A percentile compares a stretch with the other conserved stretches of the same genome.
Evolutionary conservation across 2,797 vertebrate species (phyloP).

Genomic region (Odontamblyopus lacepedii): DNA sequence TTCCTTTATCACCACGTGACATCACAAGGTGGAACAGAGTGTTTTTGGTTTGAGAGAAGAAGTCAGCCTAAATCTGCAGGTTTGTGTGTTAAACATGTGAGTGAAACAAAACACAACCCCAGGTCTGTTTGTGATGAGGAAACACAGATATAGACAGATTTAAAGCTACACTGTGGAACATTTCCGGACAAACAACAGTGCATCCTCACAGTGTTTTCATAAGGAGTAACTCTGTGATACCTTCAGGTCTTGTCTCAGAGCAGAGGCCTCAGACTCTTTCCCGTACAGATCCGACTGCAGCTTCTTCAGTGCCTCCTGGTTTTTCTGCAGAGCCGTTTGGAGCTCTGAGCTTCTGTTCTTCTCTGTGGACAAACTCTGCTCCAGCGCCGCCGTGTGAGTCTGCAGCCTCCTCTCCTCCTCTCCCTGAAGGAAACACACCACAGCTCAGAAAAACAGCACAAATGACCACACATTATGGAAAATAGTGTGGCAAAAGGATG

Average conservation of each 20-base stretch:
- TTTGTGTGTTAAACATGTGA: too few species aligned
- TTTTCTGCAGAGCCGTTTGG: conserved; percentile 77
- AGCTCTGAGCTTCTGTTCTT: conserved; percentile 77
- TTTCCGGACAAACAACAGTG: too few species aligned
- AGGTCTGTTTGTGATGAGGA: too few species aligned
- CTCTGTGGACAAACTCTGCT: conserved; percentile 80
- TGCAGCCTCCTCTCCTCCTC: conserved; percentile 84
- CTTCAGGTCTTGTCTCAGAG: conserved; percentile 92
- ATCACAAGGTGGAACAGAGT: too few species aligned
- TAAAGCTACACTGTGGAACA: too few species aligned
- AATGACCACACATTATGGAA: not conserved
- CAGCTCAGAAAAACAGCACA: not conserved
- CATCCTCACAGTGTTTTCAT: too few species aligned
- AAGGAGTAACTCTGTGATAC: conserved; percentile 59
- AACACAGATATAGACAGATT: too few species aligned
- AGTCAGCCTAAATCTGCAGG: too few species aligned
- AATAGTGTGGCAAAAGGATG: too few species aligned
- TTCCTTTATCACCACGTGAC: too few species aligned
- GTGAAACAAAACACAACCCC: too few species aligned
- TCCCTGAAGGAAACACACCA: conserved; percentile 66
- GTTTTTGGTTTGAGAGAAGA: too few species aligned
- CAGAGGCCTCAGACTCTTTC: conserved; percentile 93
- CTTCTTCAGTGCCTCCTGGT: conserved; percentile 76
- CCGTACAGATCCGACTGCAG: conserved; percentile 92
- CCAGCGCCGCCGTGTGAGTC: conserved; percentile 76